Base-by-base conservation (phyloP, 2,888 invertebrate species). In the Cerastis rubricosa region DNA sequence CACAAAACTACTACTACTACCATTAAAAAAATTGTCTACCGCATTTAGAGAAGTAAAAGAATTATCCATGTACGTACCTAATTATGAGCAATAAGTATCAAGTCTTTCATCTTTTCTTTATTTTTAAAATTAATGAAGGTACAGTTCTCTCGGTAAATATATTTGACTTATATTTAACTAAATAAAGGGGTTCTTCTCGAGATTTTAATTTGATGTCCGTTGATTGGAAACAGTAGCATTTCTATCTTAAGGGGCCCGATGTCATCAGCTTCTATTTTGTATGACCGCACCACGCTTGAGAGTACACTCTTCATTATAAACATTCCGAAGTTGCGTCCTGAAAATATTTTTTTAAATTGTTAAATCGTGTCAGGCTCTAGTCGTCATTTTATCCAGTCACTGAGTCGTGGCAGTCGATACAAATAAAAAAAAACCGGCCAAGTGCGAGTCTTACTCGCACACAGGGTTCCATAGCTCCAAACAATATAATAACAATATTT, bases 241-340 rank as follows among this genome's bases (percentile, higher is more conserved):
- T 95, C 95, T 64, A 96, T 93, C 89, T 95, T 96, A 9, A 96
- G 92, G 0, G 92, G 91, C 5, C 94, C 94, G 64, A 95, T 87
- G 65, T 92, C 91, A 19, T 92, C 88, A 0, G 95, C 95, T 76
- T 94, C 87, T 51, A 96, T 89, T 87, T 92, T 92, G 87, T 93
- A 95, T 4, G 92, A 84, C 66, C 96, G 90, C 22, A 95, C 70
- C 45, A 96, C 89, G 11, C 90, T 93, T 8, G 95, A 95, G 14
- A 96, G 74, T 19, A 95, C 87, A 73, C 94, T 94, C 79, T 95
- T 96, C 89, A 95, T 94, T 74, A 95, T 94, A 14, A 96, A 83
- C 95, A 96, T 96, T 1, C 95, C 95, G 71, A 94, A 96, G 83
- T 95, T 94, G 8, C 95, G 92, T n/a, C 96, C 95, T 95, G 91